phyloP scores from a whole-genome alignment of 1,140 invertebrate genomes.

The Saccostrea echinata region DNA sequence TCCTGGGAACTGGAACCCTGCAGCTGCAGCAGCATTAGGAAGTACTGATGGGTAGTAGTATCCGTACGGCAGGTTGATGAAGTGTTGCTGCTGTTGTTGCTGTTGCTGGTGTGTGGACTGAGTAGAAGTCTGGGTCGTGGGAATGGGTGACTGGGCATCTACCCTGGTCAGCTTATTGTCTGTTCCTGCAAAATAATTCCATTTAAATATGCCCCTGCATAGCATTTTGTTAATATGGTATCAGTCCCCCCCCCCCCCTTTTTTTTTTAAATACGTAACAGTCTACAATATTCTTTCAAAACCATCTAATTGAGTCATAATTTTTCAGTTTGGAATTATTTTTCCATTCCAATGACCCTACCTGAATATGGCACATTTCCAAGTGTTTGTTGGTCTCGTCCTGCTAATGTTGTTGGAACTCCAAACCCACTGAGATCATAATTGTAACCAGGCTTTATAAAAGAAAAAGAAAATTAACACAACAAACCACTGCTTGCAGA shows the following conservation, averaged over 20 bases:
- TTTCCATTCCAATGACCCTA: conserved; percentile 53
- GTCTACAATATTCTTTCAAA: too few relatives aligned
- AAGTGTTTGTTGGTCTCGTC: conserved; percentile 83
- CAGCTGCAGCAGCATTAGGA: conserved; percentile 80
- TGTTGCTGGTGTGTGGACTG: conserved; percentile 78
- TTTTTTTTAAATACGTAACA: too few relatives aligned
- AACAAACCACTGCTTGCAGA: too few relatives aligned
- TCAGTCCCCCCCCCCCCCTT: too few relatives aligned
- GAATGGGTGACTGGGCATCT: conserved; percentile 91
- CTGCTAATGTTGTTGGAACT: conserved; percentile 84
- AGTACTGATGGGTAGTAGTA: conserved; percentile 85
- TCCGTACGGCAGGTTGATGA: conserved; percentile 83
- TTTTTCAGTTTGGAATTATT: too few relatives aligned
- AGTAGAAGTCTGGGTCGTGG: conserved; percentile 85
- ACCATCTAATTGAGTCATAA: too few relatives aligned
- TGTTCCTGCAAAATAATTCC: conserved; percentile 45
- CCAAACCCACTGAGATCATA: conserved; percentile 83
- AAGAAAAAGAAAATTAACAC: too few relatives aligned
- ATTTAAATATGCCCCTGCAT: neutral
- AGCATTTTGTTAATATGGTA: neutral
- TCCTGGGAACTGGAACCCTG: conserved; percentile 85
- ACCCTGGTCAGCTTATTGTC: conserved; percentile 87
- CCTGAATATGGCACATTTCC: conserved; percentile 88
- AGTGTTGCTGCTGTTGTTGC: conserved; percentile 79
- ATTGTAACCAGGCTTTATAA: conserved; percentile 80